Evolutionary conservation across 2,888 invertebrate genomes (phyloP), one percentile per base, ranked within the genome.

Genomic region (Argyresthia albistria): DNA sequence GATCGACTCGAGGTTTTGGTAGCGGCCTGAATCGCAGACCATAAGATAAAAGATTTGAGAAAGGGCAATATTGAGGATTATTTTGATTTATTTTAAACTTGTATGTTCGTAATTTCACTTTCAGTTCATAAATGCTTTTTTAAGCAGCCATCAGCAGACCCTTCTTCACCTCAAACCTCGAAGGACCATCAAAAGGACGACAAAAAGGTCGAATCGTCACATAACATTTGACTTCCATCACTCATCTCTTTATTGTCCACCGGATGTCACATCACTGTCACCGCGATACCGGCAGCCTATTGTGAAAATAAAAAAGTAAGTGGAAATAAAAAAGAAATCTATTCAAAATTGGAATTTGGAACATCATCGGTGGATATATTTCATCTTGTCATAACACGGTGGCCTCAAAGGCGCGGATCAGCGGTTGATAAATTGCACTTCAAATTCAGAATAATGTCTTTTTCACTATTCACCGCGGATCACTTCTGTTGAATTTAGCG

Each of bases 351-450:
- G 57, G 68, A 71, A 73, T 82, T 80, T 77, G 77, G 70, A 84
- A 81, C 78, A 81, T 86, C 86, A 87, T 86, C 76, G 70, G 67
- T 65, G 69, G 72, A 81, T 78, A 84, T 86, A 84, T 74, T 78
- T 86, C 82, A 86, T 84, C 80, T 76, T 86, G 87, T 87, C 87
- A 87, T 84, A 87, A 87, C 82, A 87, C 69, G 69, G 76, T 75
- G 80, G 81, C 81, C 48, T 82, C 82, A 82, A 81, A 83, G 77
- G 73, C 71, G 66, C 63, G 79, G 81, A 77, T 80, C 77, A 68
- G 66, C 66, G 69, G 64, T 78, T 84, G 87, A 87, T 87, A 83
- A 82, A 87, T 87, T 83, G 83, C 80, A 78, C 71, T 82, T 82
- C 72, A 75, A 83, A 86, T 81, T 80, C 75, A 75, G 79, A 69